These are phyloP conservation scores for Drosophila anomelani DNA, from an alignment of 2,888 invertebrate genomes.

Conservation along the genomic window DNA sequence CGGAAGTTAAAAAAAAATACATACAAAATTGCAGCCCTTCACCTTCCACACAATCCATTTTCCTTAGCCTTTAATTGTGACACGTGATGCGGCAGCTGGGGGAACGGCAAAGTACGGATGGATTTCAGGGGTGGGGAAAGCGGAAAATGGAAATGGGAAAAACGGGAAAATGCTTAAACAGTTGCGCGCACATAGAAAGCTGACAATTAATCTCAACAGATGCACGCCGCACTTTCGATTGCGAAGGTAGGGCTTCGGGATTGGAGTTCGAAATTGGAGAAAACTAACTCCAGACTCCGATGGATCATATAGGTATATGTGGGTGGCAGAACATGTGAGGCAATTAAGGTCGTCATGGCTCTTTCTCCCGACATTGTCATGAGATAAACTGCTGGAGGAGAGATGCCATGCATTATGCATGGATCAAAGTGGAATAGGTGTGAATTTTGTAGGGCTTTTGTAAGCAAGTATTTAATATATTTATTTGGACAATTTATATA, in stretches of 20 bases:
- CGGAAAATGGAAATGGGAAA: slow-evolving; percentile 42
- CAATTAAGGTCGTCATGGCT: slow-evolving; percentile 61
- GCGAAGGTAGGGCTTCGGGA: slow-evolving; percentile 35
- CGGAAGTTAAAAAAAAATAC: slow-evolving; percentile 57
- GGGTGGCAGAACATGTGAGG: slow-evolving; percentile 61
- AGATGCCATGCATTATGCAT: slow-evolving; percentile 41
- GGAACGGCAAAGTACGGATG: background rate
- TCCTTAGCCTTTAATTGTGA: slow-evolving; percentile 65
- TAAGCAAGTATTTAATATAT: background rate
- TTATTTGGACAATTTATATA: background rate
- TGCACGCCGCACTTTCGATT: slow-evolving; percentile 58
- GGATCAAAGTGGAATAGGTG: slow-evolving; percentile 2
- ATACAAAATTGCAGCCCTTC: slow-evolving; percentile 60
- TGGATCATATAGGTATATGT: slow-evolving; percentile 37
- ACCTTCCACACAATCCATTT: slow-evolving; percentile 54
- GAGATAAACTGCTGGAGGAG: slow-evolving; percentile 19
- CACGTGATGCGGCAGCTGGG: slow-evolving; percentile 55
- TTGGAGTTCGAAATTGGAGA: slow-evolving; percentile 54
- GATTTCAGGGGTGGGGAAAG: slow-evolving; percentile 6
- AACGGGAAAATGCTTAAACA: slow-evolving; percentile 55
- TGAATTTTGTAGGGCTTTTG: background rate
- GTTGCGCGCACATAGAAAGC: slow-evolving; percentile 66
- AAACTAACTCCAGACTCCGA: slow-evolving; percentile 56
- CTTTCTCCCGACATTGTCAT: slow-evolving; percentile 34
- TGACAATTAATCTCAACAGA: slow-evolving; percentile 71